Base-by-base conservation (phyloP, 30 jellyfish, hydroid and myxozoan genomes). In the Cassiopea xamachana region DNA sequence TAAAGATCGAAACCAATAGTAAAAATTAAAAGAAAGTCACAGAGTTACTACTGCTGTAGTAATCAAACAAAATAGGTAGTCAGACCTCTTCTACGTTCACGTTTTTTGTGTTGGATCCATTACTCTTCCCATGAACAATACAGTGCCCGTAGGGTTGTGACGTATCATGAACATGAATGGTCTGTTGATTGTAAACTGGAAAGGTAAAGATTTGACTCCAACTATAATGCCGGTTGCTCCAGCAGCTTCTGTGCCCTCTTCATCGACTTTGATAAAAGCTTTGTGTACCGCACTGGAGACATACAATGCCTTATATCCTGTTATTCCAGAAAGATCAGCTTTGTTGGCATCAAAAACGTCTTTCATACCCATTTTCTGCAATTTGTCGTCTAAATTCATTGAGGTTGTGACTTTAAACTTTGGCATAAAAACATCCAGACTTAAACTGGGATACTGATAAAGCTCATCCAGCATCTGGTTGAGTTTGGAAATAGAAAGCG, bases 211-310 rank as follows among this genome's bases (percentile, higher is more conserved):
- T 43, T 84, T 51, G 8, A 81, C 75, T 49, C 44, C 80, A 4
- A 91, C 79, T 9, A n/a, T 60, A 60, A 85, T 72, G 60, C 94
- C 97, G 8, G 97, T 91, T 17, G 97, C 97, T 9, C 94, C 97
- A 2, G 97, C 97, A 17, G 97, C 97, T 48, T 91, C 97, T 8
- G 97, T 91, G 77, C 97, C 97, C 59, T 84, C 88, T 70, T 91
- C 97, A 81, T 91, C 92, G 9, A 91, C 97, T 10, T 60, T 86
- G 59, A 91, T 81, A 78, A 51, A 91, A 5, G 97, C 91, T 84
- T 91, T 91, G 85, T 91, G 97, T 18, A 79, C 51, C 12, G 88
- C 93, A n/a, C 73, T 60, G 27, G 92, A 77, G 5, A 91, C 97
- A 48, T 55, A 91, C 94, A 91, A 50, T 48, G 92, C 90, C 70